Evolutionary conservation across 2,113 vertebrate species (phyloP), one percentile per base, ranked within the genome.

Genomic region (Danionella cerebrum): DNA sequence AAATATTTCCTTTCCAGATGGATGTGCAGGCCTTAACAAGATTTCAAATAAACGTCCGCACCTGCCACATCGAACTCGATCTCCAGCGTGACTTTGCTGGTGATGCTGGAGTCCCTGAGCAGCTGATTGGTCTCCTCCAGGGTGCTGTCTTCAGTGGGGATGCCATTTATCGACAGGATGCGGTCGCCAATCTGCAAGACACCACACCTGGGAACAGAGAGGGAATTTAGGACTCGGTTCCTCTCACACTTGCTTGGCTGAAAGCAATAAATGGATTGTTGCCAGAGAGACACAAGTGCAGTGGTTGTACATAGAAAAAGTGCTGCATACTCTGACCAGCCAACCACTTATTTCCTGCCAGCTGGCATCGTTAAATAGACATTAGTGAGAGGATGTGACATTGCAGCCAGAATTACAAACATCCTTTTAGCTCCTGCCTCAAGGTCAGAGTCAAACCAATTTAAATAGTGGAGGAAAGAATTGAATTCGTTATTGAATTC

Each of bases 1-100:
- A 35, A 7, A 4, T 6, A 6, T 33, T 33, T 33, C 9, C 9
- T 33, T 33, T 33, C 27, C 42, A 68, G 66, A 59, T 25, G 22
- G 53, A 67, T 21, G 3, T 4, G 22, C 44, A 48, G 14, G 7
- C 51, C 13, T 9, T 16, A 67, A 68, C 14, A 19, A 11, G 41
- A 27, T 47, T 38, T 10, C 3, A 38, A 48, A 10, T 48, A 18
- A 64, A 0, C 7, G 18, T 58, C 27, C 78, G 19, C 87, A 98
- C 96, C 96, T 87, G 95, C 96, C 57, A 98, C 96, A 70, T 98
- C 95, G 63, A 98, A 98, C 85, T 98, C 95, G n/a, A 98, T 93
- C 87, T 98, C 96, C 86, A 98, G 86, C 1, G 92, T 96, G 83
- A 97, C 95, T 82, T 95, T 95, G 83, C 88, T 93, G 1, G 89